Conservation (phyloP, 2,797 vertebrate genomes). For the Xerus rutilus region DNA sequence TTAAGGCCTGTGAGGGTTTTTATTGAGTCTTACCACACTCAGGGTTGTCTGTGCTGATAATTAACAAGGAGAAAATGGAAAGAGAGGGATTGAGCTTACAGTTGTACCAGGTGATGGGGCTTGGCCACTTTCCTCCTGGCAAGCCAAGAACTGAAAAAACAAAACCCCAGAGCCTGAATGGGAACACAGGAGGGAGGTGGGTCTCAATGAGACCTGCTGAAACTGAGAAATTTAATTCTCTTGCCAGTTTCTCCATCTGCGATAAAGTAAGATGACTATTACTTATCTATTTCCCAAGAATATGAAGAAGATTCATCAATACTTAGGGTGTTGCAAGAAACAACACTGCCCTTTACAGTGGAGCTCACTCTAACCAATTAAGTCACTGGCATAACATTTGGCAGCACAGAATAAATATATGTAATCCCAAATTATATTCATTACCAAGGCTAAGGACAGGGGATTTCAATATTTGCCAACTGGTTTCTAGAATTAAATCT, state of each 20-base stretch:
- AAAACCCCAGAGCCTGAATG: background rate
- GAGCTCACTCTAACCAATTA: conserved; percentile 66
- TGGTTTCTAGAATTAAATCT: conserved; percentile 15
- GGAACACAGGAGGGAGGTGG: background rate
- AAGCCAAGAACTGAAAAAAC: background rate
- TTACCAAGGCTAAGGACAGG: background rate
- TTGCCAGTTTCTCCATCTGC: background rate
- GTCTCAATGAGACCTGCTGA: background rate
- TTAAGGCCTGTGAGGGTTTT: conserved; percentile 54
- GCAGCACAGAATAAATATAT: conserved; percentile 65
- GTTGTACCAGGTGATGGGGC: background rate
- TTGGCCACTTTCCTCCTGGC: background rate
- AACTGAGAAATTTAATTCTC: background rate
- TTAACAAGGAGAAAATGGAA: conserved; percentile 23
- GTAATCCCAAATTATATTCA: conserved; percentile 59
- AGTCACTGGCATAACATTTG: conserved; percentile 54
- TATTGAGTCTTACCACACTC: conserved; percentile 36
- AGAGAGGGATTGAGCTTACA: background rate
- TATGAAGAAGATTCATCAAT: background rate
- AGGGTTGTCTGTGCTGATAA: conserved; percentile 56
- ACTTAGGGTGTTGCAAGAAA: background rate
- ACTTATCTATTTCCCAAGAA: background rate
- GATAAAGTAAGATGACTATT: background rate
- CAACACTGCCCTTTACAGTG: background rate
- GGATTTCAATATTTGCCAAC: background rate